phyloP scores from a whole-genome alignment of 2,888 invertebrate species.

The Temnothorax ravouxi region DNA sequence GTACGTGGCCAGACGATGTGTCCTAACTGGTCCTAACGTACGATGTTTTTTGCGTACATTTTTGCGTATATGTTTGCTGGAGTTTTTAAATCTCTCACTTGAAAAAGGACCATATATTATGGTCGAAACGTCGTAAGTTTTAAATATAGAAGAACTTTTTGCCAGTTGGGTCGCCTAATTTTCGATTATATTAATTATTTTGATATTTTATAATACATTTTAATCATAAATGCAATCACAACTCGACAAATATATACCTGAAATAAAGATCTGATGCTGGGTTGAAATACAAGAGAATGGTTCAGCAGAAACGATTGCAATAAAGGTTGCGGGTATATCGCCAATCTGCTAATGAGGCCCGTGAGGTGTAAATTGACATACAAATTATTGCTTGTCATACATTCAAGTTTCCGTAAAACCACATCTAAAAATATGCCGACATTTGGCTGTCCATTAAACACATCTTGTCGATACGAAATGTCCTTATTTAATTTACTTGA shows the following conservation, averaged over 20 bases:
- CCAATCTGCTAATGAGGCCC: conserved; percentile 94
- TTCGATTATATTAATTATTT: background rate
- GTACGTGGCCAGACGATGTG: no score
- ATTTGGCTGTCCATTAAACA: conserved; percentile 84
- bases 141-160: no score
- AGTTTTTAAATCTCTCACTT: no score
- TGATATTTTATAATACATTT: background rate
- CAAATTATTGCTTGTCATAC: conserved; percentile 94
- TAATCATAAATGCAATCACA: background rate
- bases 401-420: conserved; percentile 93
- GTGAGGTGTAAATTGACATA: conserved; percentile 96
- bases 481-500: conserved; percentile 66
- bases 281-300: conserved; percentile 94
- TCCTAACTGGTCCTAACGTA: no score
- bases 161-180: no score
- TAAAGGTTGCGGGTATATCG: conserved; percentile 95
- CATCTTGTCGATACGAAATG: conserved; percentile 71
- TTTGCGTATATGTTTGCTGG: no score
- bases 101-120: no score
- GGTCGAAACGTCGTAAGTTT: no score
- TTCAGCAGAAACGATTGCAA: conserved; percentile 95
- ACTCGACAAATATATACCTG: conserved; percentile 89
- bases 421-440: conserved; percentile 90
- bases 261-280: conserved; percentile 95
- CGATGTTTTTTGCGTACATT: no score